Evolutionary conservation across 2,888 invertebrate genomes (phyloP).

Genomic region (Dyspetes luteomarginatus): DNA sequence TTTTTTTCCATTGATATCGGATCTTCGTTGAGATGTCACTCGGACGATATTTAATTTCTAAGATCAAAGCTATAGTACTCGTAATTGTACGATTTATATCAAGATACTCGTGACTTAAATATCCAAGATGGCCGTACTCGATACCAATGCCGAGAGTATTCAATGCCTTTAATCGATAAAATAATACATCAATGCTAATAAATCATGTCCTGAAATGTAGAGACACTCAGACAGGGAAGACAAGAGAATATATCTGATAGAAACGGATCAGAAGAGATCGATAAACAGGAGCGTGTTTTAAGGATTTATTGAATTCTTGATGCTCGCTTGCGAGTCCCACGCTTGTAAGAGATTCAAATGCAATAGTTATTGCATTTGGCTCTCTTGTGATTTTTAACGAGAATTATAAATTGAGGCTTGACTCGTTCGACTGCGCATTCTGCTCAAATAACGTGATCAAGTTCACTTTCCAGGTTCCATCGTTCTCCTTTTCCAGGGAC

Average conservation of each 20-base stretch:
- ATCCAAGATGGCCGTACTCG: conserved; percentile 11
- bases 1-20: too few relatives aligned
- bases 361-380: too few relatives aligned
- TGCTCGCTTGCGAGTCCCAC: not conserved
- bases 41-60: not conserved
- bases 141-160: conserved; percentile 37
- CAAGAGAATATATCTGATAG: conserved; percentile 5
- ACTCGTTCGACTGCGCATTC: not conserved
- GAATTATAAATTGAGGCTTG: conserved; percentile 8
- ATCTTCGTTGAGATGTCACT: not conserved
- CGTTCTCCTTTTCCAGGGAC: not conserved
- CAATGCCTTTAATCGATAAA: conserved; percentile 44
- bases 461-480: not conserved
- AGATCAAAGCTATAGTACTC: not conserved
- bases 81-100: not conserved
- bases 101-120: conserved; percentile 12
- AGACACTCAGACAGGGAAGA: not conserved
- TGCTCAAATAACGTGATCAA: not conserved
- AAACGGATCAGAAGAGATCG: too few relatives aligned
- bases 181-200: conserved; percentile 52
- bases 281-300: conserved; percentile 10
- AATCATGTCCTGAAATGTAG: conserved; percentile 47
- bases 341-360: not conserved
- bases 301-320: conserved; percentile 35
- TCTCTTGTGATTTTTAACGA: not conserved